Conservation (phyloP, 2,888 invertebrate species). For the Ceratothoa steindachneri region DNA sequence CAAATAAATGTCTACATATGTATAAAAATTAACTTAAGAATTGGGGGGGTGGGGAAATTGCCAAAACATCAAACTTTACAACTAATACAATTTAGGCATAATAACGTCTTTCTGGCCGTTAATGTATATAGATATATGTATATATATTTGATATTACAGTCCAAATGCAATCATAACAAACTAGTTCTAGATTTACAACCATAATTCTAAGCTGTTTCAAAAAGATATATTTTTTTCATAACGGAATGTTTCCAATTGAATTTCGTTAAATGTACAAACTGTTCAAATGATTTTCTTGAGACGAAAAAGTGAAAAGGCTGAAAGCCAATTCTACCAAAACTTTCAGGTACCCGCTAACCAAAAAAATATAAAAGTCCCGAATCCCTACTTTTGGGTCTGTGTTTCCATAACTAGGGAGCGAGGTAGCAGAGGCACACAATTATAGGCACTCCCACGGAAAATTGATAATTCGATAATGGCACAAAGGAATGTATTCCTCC, state of each 20-base stretch:
- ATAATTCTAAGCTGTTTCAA: neutral
- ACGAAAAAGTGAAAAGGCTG: too few species aligned
- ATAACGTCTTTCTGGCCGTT: neutral
- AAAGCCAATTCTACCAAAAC: too few species aligned
- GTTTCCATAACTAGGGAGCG: constrained; percentile 8
- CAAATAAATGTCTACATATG: neutral
- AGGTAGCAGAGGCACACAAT: constrained; percentile 7
- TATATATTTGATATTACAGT: neutral
- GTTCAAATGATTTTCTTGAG: too few species aligned
- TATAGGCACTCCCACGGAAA: constrained; percentile 10
- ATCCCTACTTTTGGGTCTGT: neutral
- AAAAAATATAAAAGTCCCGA: neutral
- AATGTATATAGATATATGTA: neutral
- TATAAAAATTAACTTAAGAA: neutral
- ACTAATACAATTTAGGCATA: neutral
- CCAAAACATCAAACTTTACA: neutral
- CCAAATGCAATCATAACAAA: neutral
- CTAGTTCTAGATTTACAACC: neutral
- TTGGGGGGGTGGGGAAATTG: neutral
- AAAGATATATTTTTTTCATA: neutral
- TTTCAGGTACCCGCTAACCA: neutral
- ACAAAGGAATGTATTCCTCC: constrained; percentile 5
- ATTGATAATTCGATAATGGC: neutral
- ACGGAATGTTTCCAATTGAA: neutral
- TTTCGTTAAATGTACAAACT: neutral